Conservation (phyloP, 2,888 invertebrate species). For the Melanophora roralis region DNA sequence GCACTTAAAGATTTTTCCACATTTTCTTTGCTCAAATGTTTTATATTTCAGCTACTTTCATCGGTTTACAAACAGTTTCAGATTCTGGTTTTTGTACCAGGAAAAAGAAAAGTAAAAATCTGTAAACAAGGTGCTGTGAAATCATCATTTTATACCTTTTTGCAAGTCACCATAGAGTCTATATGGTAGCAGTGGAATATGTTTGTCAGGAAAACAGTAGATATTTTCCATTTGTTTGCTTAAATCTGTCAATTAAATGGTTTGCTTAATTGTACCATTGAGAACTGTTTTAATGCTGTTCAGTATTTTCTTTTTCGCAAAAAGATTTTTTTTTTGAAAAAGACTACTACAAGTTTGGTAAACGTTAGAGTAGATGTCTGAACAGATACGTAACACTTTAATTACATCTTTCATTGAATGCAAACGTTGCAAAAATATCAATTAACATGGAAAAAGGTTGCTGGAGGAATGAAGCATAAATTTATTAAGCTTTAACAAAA, state of each 20-base stretch:
- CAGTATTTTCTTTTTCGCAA: not conserved
- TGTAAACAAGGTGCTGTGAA: conserved; percentile 9
- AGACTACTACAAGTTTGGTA: conserved; percentile 9
- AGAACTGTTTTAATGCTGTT: not conserved
- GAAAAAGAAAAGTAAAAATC: not conserved
- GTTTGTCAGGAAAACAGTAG: not conserved
- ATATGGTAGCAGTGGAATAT: not conserved
- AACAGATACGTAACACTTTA: no score
- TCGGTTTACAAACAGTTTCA: not conserved
- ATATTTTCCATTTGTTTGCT: conserved; percentile 12
- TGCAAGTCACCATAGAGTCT: not conserved
- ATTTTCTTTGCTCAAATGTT: conserved; percentile 14
- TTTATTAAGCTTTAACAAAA: no score
- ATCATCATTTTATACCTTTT: not conserved
- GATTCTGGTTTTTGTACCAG: not conserved
- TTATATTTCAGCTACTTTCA: conserved; percentile 8
- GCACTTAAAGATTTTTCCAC: conserved; percentile 6
- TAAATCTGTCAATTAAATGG: conserved; percentile 6
- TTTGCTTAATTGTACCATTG: conserved; percentile 19
- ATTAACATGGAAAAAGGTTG: conserved; percentile 39
- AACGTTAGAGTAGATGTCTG: no score
- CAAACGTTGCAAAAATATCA: not conserved
- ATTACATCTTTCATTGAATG: not conserved
- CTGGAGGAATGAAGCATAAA: not conserved
- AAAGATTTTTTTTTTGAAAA: not conserved